These are phyloP conservation scores for Nibea albiflora DNA, from an alignment of 2,113 vertebrate species.

Conservation along the genomic window DNA sequence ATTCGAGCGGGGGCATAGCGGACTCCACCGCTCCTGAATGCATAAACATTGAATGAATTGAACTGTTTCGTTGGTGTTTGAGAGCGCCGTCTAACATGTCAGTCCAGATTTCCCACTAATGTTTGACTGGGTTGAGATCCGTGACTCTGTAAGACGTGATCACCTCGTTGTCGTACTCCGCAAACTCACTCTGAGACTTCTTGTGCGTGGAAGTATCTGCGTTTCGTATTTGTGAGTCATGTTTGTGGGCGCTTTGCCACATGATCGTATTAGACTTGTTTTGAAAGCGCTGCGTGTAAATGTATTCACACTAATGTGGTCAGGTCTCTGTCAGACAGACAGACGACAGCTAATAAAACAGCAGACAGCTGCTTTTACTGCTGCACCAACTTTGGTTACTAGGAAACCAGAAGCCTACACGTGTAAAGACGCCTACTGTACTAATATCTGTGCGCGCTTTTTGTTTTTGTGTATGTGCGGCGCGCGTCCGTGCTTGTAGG, in stretches of 20 bases:
- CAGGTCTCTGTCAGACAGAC: background rate
- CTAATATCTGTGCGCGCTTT: conserved; percentile 2
- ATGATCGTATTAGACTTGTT: background rate
- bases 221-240: background rate
- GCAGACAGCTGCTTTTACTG: conserved; percentile 35
- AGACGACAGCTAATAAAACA: no score
- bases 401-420: conserved; percentile 59
- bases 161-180: background rate
- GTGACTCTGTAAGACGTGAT: background rate
- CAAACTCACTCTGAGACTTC: background rate
- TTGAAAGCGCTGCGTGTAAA: background rate
- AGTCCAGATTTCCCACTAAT: background rate
- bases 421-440: conserved; percentile 31
- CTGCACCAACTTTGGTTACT: conserved; percentile 58
- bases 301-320: background rate
- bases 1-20: no score
- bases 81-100: background rate
- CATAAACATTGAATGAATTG: background rate
- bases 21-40: background rate
- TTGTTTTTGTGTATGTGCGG: conserved; percentile 17
- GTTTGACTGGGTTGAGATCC: background rate
- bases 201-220: background rate
- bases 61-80: background rate
- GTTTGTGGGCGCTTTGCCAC: background rate
- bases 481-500: conserved; percentile 12